Conservation (phyloP, 2,888 invertebrate genomes). For the Leucoptera coffeella region DNA sequence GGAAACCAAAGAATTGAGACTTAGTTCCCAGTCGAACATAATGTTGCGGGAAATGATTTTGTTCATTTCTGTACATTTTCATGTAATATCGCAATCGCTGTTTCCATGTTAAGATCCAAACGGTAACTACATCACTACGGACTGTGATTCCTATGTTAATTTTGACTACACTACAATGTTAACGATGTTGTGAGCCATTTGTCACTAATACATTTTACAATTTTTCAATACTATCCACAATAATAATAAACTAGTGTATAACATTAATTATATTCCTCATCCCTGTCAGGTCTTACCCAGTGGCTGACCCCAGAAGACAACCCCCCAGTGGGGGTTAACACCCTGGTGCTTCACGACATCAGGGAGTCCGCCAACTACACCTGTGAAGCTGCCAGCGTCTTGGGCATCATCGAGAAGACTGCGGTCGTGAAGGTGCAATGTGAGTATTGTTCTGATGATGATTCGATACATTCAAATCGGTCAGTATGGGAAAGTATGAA, state of each 20-base stretch:
- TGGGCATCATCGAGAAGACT: slow-evolving; percentile 84
- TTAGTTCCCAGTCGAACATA: too few species aligned
- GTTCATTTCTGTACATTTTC: too few species aligned
- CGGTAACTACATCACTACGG: too few species aligned
- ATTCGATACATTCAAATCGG: too few species aligned
- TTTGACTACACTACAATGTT: too few species aligned
- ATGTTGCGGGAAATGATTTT: too few species aligned
- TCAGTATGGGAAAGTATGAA: too few species aligned
- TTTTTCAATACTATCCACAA: slow-evolving; percentile 1
- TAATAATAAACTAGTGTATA: neutral
- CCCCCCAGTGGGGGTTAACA: slow-evolving; percentile 79
- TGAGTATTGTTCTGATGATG: slow-evolving; percentile 47
- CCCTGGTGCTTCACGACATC: slow-evolving; percentile 79
- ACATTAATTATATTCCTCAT: neutral
- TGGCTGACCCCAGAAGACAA: slow-evolving; percentile 88
- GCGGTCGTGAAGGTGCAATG: slow-evolving; percentile 94
- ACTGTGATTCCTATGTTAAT: too few species aligned
- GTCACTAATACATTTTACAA: neutral
- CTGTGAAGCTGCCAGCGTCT: slow-evolving; percentile 90
- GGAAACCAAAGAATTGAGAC: too few species aligned
- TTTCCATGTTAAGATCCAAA: too few species aligned
- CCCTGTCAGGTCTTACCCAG: slow-evolving; percentile 59
- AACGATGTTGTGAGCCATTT: too few species aligned
- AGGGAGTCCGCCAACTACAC: slow-evolving; percentile 94
- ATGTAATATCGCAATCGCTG: too few species aligned